These are phyloP conservation scores for Sylvia borin DNA, from an alignment of 2,797 vertebrate genomes.

Conservation along the genomic window DNA sequence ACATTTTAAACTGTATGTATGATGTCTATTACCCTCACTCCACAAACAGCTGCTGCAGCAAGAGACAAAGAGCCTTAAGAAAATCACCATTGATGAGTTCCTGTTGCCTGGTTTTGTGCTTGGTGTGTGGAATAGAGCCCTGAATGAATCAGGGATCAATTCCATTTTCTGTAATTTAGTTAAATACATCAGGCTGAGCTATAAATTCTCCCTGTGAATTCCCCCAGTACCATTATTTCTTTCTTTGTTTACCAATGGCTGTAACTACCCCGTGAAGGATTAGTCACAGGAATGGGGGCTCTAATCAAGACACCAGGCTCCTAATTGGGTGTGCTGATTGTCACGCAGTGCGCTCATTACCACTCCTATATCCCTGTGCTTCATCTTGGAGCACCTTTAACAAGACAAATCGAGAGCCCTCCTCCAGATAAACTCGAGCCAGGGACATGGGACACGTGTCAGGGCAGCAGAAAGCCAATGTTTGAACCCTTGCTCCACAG, in stretches of 20 bases:
- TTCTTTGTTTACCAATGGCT: background rate
- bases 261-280: background rate
- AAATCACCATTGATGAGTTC: background rate
- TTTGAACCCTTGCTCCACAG: background rate
- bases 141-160: background rate
- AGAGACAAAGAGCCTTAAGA: background rate
- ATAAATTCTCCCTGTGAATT: background rate
- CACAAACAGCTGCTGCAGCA: background rate
- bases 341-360: background rate
- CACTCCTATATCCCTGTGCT: background rate
- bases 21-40: background rate
- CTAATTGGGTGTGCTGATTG: background rate
- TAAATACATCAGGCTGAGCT: background rate
- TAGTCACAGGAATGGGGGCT: background rate
- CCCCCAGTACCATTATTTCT: background rate
- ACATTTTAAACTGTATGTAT: no score
- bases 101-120: background rate
- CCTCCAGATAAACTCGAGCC: background rate
- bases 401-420: background rate
- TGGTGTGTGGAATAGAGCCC: background rate
- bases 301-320: background rate
- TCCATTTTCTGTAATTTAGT: background rate
- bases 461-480: background rate
- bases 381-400: background rate
- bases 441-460: background rate